These are phyloP conservation scores for Neogobius melanostomus DNA, from an alignment of 2,113 vertebrate species.

Conservation along the genomic window DNA sequence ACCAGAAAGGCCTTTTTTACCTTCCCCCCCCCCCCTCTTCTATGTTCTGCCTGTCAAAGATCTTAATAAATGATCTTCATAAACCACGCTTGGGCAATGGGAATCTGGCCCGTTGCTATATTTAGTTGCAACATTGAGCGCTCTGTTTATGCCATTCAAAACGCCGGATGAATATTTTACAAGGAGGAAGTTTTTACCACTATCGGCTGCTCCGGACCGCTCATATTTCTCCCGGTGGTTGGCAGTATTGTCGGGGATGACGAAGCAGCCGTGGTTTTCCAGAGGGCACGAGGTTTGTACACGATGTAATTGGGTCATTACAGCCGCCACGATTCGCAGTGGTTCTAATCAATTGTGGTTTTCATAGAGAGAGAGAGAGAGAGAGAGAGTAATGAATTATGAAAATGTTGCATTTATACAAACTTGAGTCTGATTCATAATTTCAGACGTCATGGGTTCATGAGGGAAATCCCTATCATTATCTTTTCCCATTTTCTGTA, in stretches of 20 bases:
- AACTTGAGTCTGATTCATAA: no score
- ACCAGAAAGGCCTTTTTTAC: constrained; percentile 29
- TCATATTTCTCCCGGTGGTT: constrained; percentile 28
- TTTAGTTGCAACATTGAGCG: constrained; percentile 49
- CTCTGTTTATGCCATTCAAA: constrained; percentile 45
- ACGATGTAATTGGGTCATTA: constrained; percentile 12
- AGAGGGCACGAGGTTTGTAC: neutral
- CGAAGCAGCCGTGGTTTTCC: constrained; percentile 5
- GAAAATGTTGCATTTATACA: neutral
- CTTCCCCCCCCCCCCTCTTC: constrained; percentile 17
- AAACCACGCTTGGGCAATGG: constrained; percentile 21
- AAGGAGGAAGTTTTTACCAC: constrained; percentile 42
- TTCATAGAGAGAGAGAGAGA: constrained; percentile 24
- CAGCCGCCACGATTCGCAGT: constrained; percentile 20
- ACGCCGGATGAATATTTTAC: constrained; percentile 58
- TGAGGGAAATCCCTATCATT: no score
- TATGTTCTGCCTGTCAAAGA: constrained; percentile 48
- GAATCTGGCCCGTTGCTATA: constrained; percentile 30
- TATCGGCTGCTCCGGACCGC: constrained; percentile 18
- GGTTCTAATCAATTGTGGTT: constrained; percentile 46
- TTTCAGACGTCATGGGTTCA: no score
- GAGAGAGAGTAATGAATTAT: constrained; percentile 56
- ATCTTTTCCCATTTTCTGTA: no score
- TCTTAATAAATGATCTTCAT: constrained; percentile 70
- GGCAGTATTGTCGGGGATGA: constrained; percentile 15